Evolutionary conservation across 1,140 invertebrate species (phyloP).

Genomic region (Zaprionus tsacasi): DNA sequence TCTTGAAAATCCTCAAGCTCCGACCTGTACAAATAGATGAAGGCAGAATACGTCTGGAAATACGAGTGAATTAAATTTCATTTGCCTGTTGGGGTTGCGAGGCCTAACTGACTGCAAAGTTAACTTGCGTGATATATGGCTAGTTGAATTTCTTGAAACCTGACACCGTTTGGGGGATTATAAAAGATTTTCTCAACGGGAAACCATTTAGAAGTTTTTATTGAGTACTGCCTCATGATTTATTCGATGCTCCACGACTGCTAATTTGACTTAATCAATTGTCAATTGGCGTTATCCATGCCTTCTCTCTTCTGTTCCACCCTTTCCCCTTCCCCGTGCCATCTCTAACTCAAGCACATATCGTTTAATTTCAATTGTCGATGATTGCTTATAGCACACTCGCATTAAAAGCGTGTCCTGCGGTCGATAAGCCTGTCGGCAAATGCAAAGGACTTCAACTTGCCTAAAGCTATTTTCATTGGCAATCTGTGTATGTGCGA

Average conservation of each 20-base stretch:
- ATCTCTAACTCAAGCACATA: not conserved
- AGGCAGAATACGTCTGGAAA: not conserved
- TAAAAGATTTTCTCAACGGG: not conserved
- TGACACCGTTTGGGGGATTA: not conserved
- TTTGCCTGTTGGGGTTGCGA: not conserved
- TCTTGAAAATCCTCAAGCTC: constrained; percentile 37
- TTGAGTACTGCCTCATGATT: not conserved
- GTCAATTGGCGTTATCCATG: too few species aligned
- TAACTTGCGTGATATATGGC: not conserved
- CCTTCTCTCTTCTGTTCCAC: too few species aligned
- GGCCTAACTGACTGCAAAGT: not conserved
- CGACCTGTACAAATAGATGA: not conserved
- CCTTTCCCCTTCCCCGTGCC: not conserved
- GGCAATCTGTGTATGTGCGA: constrained; percentile 22
- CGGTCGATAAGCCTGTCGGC: constrained; percentile 32
- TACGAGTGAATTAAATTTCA: not conserved
- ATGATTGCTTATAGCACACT: constrained; percentile 21
- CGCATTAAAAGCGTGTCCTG: constrained; percentile 3
- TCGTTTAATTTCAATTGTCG: constrained; percentile 27
- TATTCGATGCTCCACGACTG: not conserved
- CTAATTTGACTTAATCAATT: constrained; percentile 10
- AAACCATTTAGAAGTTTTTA: not conserved
- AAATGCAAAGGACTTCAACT: constrained; percentile 14
- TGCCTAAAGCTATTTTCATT: constrained; percentile 25
- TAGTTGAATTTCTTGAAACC: not conserved